Evolutionary conservation across 2,113 vertebrate genomes (phyloP).

Genomic region (Cygnus atratus): DNA sequence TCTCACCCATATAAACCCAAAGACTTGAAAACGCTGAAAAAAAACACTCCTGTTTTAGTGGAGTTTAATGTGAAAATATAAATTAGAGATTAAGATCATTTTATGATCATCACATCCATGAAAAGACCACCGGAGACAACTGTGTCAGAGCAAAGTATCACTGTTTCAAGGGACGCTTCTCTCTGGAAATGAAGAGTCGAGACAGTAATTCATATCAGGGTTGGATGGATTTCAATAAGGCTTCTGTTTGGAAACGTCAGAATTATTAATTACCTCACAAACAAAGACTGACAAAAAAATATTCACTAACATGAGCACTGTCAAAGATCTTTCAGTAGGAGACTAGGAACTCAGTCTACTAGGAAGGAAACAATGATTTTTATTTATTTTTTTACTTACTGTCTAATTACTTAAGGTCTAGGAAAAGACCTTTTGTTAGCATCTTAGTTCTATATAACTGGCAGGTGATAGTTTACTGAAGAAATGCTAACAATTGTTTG

Average conservation of each 20-base stretch:
- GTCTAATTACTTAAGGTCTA: background rate
- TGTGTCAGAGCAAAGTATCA: background rate
- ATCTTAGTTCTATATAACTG: accelerated
- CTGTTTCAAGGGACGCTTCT: background rate
- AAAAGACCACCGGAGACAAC: background rate
- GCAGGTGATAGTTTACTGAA: background rate
- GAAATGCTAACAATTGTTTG: background rate
- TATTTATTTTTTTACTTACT: background rate
- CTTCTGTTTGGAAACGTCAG: background rate
- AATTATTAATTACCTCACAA: background rate
- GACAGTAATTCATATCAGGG: background rate
- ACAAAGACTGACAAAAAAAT: background rate
- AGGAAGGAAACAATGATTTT: background rate
- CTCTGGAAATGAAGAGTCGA: background rate
- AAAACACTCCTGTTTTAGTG: background rate
- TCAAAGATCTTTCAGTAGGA: background rate
- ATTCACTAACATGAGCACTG: background rate
- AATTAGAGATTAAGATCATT: background rate
- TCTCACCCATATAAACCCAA: background rate
- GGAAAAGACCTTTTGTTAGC: background rate
- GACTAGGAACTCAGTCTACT: background rate
- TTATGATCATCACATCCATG: background rate
- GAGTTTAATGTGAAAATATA: background rate
- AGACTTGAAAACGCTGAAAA: background rate
- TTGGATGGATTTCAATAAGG: background rate